Base-by-base conservation (phyloP, 1,140 invertebrate species). In the Asobara japonica region DNA sequence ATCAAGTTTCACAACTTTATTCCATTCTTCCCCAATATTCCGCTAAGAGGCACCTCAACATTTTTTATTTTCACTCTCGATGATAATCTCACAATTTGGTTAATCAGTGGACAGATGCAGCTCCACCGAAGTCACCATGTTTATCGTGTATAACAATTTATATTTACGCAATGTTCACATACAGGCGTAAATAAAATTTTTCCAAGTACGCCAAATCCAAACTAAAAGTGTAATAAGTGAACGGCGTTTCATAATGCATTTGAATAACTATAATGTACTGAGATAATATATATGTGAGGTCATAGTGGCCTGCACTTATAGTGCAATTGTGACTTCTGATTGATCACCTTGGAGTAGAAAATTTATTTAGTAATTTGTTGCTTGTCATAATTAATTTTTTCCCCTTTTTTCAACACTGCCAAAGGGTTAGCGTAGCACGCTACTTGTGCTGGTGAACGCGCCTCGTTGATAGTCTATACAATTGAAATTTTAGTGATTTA, bases 61-160 rank as follows among this genome's bases (percentile, higher is more conserved):
- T n/a, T n/a, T n/a, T n/a, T n/a, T n/a, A n/a, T n/a, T n/a, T n/a
- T n/a, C n/a, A n/a, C n/a, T n/a, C n/a, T n/a, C n/a, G n/a, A n/a
- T n/a, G n/a, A n/a, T n/a, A n/a, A 45, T 45, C 41, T 45, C 13
- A 45, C n/a, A 45, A 13, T 45, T 56, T 18, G 5, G 22, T 22
- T 56, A 56, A 10, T 56, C 51, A 56, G n/a, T 18, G 51, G 51
- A 8, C 20, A 56, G 20, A 25, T 11, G 11, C 13, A 56, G 10
- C 7, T 6, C 45, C 51, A 51, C 22, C 20, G 8, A 20, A 56
- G 51, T 56, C 51, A 56, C 51, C 51, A 56, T 56, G 51, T 56
- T 56, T 56, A 27, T 56, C 22, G 51, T 56, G 51, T 56, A 22
- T 56, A 56, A 56, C 25, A 56, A 18, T 25, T 56, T 56, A 56